These are phyloP conservation scores for Pungitius pungitius DNA, from an alignment of 2,113 vertebrate genomes.

Conservation along the genomic window DNA sequence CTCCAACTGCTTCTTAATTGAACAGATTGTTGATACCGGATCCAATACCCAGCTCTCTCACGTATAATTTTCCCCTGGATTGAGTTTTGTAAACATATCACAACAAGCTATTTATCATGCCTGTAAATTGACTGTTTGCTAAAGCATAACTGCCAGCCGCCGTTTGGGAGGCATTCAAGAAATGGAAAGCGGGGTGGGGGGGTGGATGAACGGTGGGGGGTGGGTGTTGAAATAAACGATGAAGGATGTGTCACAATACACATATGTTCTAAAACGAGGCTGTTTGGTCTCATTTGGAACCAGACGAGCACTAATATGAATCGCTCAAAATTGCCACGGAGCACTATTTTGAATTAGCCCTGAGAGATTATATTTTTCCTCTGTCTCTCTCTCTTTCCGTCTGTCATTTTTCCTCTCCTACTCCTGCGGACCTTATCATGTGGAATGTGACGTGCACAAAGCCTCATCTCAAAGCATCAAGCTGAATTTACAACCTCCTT, in stretches of 20 bases:
- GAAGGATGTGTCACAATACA: slow-evolving; percentile 77
- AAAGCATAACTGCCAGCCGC: slow-evolving; percentile 91
- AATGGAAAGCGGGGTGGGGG: slow-evolving; percentile 80
- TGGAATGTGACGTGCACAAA: slow-evolving; percentile 60
- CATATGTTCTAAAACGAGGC: slow-evolving; percentile 74
- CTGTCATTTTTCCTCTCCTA: slow-evolving; percentile 33
- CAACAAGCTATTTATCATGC: slow-evolving; percentile 93
- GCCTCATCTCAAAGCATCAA: slow-evolving; percentile 70
- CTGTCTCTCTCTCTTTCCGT: slow-evolving; percentile 19
- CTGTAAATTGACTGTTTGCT: slow-evolving; percentile 95
- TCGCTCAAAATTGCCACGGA: slow-evolving; percentile 69
- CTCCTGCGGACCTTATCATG: slow-evolving; percentile 47
- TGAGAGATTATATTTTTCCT: slow-evolving; percentile 48
- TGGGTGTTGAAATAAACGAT: slow-evolving; percentile 88
- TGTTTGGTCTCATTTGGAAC: slow-evolving; percentile 75
- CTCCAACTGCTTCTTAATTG: slow-evolving; percentile 94
- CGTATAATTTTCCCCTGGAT: slow-evolving; percentile 92
- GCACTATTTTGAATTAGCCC: slow-evolving; percentile 68
- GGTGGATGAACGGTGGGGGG: slow-evolving; percentile 60
- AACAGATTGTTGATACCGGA: slow-evolving; percentile 93
- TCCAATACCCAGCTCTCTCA: slow-evolving; percentile 88
- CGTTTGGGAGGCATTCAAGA: slow-evolving; percentile 88
- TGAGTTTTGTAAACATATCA: slow-evolving; percentile 90
- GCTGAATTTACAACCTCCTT: slow-evolving; percentile 72
- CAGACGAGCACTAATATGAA: slow-evolving; percentile 74